Evolutionary conservation across 2,797 vertebrate genomes (phyloP).

Genomic region (Mormyrops boulengeri): DNA sequence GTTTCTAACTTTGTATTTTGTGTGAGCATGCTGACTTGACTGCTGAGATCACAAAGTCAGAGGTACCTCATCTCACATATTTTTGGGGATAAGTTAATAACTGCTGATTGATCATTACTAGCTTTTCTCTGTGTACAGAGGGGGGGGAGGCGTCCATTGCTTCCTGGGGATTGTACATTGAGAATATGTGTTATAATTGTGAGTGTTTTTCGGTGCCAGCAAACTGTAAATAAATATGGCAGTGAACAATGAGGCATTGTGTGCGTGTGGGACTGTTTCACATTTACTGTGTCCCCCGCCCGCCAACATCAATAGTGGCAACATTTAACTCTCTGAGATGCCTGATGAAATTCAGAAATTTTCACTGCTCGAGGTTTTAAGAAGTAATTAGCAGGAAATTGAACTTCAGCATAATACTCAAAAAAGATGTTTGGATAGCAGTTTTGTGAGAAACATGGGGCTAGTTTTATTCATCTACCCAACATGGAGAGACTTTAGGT

Average conservation of each 20-base stretch:
- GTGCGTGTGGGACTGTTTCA: constrained; percentile 49
- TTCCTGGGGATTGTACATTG: constrained; percentile 5
- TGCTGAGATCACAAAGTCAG: neutral
- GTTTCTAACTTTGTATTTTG: neutral
- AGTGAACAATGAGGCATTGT: constrained; percentile 58
- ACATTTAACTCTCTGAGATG: neutral
- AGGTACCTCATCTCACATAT: neutral
- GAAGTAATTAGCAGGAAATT: neutral
- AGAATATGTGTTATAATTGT: constrained; percentile 15
- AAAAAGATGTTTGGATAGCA: neutral
- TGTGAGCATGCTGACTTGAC: neutral
- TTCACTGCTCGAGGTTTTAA: neutral
- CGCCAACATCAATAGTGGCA: constrained; percentile 52
- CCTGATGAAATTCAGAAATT: constrained; percentile 6
- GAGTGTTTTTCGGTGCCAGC: constrained; percentile 2
- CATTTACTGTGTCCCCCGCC: constrained; percentile 49
- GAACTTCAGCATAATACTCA: neutral
- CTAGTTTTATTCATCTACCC: neutral
- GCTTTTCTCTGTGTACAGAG: constrained; percentile 18
- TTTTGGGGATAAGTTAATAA: neutral
- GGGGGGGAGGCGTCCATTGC: neutral
- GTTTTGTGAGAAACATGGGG: neutral
- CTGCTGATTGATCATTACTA: neutral
- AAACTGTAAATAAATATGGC: constrained; percentile 33
- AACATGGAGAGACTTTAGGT: neutral